phyloP scores from a whole-genome alignment of 2,888 invertebrate species.

The Rhyacophila evoluta region DNA sequence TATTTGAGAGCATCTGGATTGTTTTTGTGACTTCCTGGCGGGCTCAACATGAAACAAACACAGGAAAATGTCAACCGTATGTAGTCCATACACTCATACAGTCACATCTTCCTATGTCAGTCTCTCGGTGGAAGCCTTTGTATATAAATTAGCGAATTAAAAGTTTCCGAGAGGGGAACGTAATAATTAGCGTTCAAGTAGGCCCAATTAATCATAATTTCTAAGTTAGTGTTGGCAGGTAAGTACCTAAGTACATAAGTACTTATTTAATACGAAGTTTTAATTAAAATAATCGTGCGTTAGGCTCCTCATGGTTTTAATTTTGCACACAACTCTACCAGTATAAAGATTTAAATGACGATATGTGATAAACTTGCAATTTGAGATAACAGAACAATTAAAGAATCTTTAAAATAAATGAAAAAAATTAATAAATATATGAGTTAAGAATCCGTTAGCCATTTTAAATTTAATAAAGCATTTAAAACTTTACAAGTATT shows the following conservation, averaged over 20 bases:
- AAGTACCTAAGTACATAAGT: background rate
- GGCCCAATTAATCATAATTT: slow-evolving; percentile 18
- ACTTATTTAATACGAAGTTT: background rate
- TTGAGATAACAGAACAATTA: too few relatives aligned
- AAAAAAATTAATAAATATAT: too few relatives aligned
- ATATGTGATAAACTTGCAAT: too few relatives aligned
- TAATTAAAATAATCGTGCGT: background rate
- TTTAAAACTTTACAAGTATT: too few relatives aligned
- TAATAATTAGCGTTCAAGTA: slow-evolving; percentile 18
- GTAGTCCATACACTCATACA: background rate
- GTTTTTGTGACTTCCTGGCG: background rate
- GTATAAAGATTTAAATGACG: background rate
- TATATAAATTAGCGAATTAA: slow-evolving; percentile 49
- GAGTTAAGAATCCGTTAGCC: too few relatives aligned
- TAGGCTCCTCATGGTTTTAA: too few relatives aligned
- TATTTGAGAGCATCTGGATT: background rate
- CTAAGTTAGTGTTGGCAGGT: background rate
- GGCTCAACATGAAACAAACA: background rate
- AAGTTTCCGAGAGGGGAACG: slow-evolving; percentile 31
- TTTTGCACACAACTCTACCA: too few relatives aligned
- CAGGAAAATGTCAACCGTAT: slow-evolving; percentile 14
- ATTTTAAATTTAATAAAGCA: too few relatives aligned
- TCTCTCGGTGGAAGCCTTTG: slow-evolving; percentile 43
- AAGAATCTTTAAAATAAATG: too few relatives aligned
- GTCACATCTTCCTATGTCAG: slow-evolving; percentile 26